Base-by-base conservation (phyloP, 2,797 vertebrate genomes). In the Cephalopachus bancanus region DNA sequence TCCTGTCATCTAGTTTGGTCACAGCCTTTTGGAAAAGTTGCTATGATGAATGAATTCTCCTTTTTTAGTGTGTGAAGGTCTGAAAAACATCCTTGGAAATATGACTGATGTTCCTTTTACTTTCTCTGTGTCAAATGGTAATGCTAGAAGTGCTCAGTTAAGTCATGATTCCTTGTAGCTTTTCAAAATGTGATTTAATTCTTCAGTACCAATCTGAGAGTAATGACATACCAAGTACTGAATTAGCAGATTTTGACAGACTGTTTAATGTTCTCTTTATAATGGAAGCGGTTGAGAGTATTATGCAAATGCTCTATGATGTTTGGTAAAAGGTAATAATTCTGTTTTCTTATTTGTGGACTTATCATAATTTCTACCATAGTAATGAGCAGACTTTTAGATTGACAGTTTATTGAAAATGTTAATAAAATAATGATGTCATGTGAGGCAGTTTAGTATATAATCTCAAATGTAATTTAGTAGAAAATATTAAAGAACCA, bases 381-480 rank as follows among this genome's bases (percentile, higher is more conserved):
- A 89, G 93, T 93, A 65, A 15, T 97, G 81, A 96, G 87, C 69
- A 97, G 72, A 84, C 90, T 95, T 90, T 93, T 97, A 95, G 72
- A 75, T 55, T 94, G 62, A 26, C 78, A 96, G 96, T 97, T 97
- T 97, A 97, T 97, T 97, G 93, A 96, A 98, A 97, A 95, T 90
- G 67, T 97, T 97, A 95, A 91, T 95, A 83, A 98, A 97, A 97
- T 95, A 97, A 96, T 97, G 94, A 93, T 84, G 85, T 78, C 30
- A 30, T 49, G 28, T 96, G 95, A 94, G 93, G 79, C 55, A 80
- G 81, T 94, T 89, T 93, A 95, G 28, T 93, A 86, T 96, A 62
- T 86, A 94, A 95, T 96, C 83, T 98, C 95, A 97, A 91, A 94
- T 97, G 88, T 92, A 49, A 97, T 98, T 98, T 96, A 98, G 75